A percentile compares a stretch with the other conserved stretches of the same genome.
These are phyloP conservation scores for Mormoops blainvillei DNA, from an alignment of 2,113 vertebrate species.

Conservation along the genomic window DNA sequence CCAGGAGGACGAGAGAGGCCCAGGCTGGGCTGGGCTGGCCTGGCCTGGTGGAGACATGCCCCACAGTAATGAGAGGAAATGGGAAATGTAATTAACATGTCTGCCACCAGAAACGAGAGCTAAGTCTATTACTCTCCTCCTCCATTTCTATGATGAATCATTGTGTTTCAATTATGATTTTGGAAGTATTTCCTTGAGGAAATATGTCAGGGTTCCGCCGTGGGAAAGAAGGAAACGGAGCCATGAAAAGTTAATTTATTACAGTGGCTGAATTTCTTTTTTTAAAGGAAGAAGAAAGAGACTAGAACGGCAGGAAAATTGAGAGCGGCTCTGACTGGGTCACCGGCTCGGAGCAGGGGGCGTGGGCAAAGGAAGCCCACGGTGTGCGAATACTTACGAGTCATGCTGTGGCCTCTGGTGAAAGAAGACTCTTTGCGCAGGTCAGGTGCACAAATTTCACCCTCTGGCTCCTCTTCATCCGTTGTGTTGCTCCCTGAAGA, in stretches of 20 bases:
- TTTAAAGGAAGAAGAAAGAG: neutral
- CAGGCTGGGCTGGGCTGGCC: neutral
- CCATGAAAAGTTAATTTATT: slow-evolving; percentile 60
- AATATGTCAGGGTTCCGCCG: slow-evolving; percentile 48
- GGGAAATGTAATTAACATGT: slow-evolving; percentile 68
- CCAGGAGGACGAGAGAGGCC: neutral
- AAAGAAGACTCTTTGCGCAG: accelerated
- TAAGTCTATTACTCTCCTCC: slow-evolving; percentile 50
- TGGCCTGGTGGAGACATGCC: neutral
- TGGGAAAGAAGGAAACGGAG: slow-evolving; percentile 53
- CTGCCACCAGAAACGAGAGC: slow-evolving; percentile 59
- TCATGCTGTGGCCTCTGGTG: accelerated
- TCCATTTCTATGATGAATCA: slow-evolving; percentile 51
- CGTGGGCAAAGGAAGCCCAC: neutral
- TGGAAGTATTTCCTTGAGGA: slow-evolving; percentile 70
- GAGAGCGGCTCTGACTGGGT: accelerated
- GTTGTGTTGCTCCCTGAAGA: neutral
- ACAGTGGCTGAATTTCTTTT: neutral
- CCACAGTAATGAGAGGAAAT: slow-evolving; percentile 55
- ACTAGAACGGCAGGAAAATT: neutral
- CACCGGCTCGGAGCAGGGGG: neutral
- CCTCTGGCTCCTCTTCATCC: neutral
- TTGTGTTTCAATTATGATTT: slow-evolving; percentile 61
- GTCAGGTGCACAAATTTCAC: accelerated
- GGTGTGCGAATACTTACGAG: no score